phyloP scores from a whole-genome alignment of 2,797 vertebrate species.

The Danio albolineatus region DNA sequence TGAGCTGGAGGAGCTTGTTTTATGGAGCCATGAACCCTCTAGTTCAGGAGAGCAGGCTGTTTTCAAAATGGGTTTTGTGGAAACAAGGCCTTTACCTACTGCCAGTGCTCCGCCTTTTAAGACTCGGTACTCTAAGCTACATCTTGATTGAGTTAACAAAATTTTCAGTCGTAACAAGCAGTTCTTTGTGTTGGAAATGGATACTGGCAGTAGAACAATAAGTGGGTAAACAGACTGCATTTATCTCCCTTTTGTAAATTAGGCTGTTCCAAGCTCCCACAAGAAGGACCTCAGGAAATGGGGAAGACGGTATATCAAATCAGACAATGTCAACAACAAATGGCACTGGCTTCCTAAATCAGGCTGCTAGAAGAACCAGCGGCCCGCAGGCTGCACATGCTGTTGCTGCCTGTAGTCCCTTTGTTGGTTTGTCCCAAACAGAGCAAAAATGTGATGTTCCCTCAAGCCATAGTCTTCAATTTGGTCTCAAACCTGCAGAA shows the following conservation, averaged over 20 bases:
- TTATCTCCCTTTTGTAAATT: slow-evolving; percentile 36
- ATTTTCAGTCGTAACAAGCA: neutral
- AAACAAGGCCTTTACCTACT: slow-evolving; percentile 19
- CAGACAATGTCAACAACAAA: slow-evolving; percentile 67
- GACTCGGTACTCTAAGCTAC: slow-evolving; percentile 37
- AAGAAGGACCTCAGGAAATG: slow-evolving; percentile 65
- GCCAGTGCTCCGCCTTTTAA: slow-evolving; percentile 23
- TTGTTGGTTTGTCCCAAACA: slow-evolving; percentile 65
- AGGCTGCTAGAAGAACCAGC: slow-evolving; percentile 72
- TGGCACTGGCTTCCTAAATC: slow-evolving; percentile 69
- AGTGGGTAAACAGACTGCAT: slow-evolving; percentile 10
- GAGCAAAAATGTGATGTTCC: slow-evolving; percentile 68
- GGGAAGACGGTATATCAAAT: slow-evolving; percentile 56
- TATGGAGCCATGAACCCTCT: slow-evolving; percentile 22
- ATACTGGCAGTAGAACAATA: slow-evolving; percentile 20
- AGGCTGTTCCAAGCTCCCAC: slow-evolving; percentile 73
- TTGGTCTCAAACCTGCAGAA: slow-evolving; percentile 75
- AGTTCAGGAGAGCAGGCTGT: neutral
- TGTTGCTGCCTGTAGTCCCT: slow-evolving; percentile 60
- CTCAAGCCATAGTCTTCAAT: slow-evolving; percentile 74
- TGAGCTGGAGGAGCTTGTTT: slow-evolving; percentile 23
- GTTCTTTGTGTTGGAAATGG: slow-evolving; percentile 21
- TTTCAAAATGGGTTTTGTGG: neutral
- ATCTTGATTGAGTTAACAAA: slow-evolving; percentile 34
- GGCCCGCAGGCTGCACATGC: slow-evolving; percentile 45